Evolutionary conservation across 2,888 invertebrate species (phyloP).

Genomic region (Synanthedon vespiformis): DNA sequence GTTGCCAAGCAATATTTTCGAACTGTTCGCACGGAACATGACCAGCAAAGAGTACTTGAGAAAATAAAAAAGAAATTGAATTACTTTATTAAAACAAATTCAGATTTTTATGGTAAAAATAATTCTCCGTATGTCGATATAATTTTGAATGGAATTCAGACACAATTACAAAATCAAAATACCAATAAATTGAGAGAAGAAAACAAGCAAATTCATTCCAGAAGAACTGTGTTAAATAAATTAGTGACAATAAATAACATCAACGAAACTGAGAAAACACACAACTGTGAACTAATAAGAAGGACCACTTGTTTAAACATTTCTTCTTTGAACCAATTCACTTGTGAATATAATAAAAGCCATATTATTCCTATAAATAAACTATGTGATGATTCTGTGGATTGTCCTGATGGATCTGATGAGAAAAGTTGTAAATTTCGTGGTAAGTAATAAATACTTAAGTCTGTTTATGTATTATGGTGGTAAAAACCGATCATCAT

Average conservation of each 20-base stretch:
- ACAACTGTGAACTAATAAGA: conserved; percentile 15
- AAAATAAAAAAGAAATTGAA: conserved; percentile 16
- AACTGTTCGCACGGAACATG: conserved; percentile 14
- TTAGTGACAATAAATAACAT: not conserved
- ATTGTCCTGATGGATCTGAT: conserved; percentile 38
- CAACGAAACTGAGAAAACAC: conserved; percentile 1
- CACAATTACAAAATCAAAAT: not conserved
- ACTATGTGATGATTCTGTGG: conserved; percentile 35
- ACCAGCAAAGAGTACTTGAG: conserved; percentile 18
- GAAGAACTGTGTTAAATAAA: too few species aligned
- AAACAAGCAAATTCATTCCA: not conserved
- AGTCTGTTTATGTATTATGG: too few species aligned
- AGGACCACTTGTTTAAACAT: conserved; percentile 26
- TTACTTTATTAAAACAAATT: not conserved
- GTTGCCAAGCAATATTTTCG: conserved; percentile 18
- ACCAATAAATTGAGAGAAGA: not conserved
- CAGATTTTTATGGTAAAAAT: not conserved
- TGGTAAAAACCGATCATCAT: too few species aligned
- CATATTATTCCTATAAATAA: conserved; percentile 24
- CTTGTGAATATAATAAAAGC: conserved; percentile 23
- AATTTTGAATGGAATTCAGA: conserved; percentile 3
- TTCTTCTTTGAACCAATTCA: conserved; percentile 24
- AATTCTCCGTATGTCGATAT: conserved; percentile 5
- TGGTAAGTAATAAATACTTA: conserved; percentile 21
- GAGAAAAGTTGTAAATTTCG: conserved; percentile 34